Conservation (phyloP, 2,113 vertebrate species). For the Capreolus pygargus region DNA sequence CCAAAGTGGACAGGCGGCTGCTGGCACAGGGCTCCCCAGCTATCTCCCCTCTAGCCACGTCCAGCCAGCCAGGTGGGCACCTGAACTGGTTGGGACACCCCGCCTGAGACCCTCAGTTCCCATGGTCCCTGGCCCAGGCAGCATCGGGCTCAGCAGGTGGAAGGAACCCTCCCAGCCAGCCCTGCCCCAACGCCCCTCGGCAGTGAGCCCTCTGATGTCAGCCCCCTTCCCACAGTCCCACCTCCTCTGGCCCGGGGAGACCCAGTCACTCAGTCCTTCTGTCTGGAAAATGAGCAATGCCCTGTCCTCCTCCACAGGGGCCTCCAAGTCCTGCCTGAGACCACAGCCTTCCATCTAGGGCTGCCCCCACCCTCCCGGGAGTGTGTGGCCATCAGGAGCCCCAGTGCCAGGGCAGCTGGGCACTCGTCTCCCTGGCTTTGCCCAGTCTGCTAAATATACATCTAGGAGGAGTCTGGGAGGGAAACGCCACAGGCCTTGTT, state of each 20-base stretch:
- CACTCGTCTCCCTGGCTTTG: not conserved
- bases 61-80: not conserved
- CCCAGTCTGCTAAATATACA: slow-evolving; percentile 54
- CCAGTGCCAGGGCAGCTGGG: not conserved
- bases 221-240: not conserved
- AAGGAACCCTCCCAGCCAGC: not conserved
- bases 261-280: not conserved
- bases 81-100: not conserved
- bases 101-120: not conserved
- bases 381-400: not conserved
- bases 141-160: too few relatives aligned
- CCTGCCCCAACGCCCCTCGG: not conserved
- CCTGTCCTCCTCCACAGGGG: not conserved
- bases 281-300: not conserved
- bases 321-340: not conserved
- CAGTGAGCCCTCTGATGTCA: not conserved
- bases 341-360: not conserved
- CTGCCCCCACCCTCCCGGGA: not conserved
- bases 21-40: not conserved
- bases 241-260: not conserved
- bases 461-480: not conserved
- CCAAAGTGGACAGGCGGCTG: not conserved
- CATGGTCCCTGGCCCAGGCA: accelerated
- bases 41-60: not conserved
- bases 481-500: not conserved